Percentiles rank a stretch among this genome's conserved stretches.
Conservation (phyloP, 2,888 invertebrate genomes). For the Sipha maydis region DNA sequence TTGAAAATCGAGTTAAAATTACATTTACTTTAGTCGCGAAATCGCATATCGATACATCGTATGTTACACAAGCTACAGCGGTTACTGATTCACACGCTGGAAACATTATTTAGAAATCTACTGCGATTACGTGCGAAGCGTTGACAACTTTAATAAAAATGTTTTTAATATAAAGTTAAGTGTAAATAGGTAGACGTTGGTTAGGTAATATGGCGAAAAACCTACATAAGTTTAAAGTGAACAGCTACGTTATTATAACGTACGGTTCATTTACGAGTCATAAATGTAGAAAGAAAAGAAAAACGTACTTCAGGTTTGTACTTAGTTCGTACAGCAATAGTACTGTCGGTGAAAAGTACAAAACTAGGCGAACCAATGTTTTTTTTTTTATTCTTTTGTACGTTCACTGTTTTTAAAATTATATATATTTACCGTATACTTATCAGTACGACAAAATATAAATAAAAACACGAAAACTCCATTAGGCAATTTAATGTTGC, state of each 20-base stretch:
- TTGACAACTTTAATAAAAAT: not conserved
- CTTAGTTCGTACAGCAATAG: not conserved
- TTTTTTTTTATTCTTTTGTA: not conserved
- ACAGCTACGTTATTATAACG: conserved; percentile 15
- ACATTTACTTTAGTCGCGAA: too few species aligned
- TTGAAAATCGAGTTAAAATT: too few species aligned
- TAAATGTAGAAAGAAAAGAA: conserved; percentile 4
- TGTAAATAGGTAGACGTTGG: not conserved
- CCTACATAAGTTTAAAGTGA: not conserved
- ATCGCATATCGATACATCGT: too few species aligned
- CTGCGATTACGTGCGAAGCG: not conserved
- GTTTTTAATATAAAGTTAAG: not conserved
- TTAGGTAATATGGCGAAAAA: not conserved
- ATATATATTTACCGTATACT: not conserved
- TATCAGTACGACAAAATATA: conserved; percentile 4
- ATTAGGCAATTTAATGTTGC: conserved; percentile 36
- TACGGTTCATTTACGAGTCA: conserved; percentile 34
- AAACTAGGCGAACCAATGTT: conserved; percentile 34
- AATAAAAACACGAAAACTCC: conserved; percentile 45
- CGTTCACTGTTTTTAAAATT: not conserved
- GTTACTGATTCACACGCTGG: too few species aligned
- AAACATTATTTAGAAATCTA: not conserved
- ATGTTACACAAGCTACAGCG: too few species aligned
- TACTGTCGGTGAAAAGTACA: not conserved
- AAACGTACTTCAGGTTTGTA: conserved; percentile 27